phyloP scores from a whole-genome alignment of 2,888 invertebrate genomes.

The Drosophila birchii region DNA sequence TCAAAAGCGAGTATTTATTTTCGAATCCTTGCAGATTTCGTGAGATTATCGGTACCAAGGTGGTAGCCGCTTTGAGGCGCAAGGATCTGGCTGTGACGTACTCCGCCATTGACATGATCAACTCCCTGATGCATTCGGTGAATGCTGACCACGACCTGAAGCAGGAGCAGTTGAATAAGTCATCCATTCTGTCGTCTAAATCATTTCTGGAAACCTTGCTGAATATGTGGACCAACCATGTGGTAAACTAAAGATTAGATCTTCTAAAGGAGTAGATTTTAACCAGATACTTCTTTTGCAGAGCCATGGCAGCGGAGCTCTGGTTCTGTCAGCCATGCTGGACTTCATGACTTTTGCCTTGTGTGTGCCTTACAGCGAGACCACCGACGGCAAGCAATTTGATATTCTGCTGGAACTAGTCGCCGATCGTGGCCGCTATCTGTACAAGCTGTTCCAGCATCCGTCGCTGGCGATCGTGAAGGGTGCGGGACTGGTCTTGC shows the following conservation, averaged over 20 bases:
- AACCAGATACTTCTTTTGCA: slow-evolving; percentile 81
- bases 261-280: no score
- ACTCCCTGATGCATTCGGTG: slow-evolving; percentile 99
- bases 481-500: slow-evolving; percentile 98
- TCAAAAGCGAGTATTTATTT: neutral
- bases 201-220: slow-evolving; percentile 96
- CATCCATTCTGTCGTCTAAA: slow-evolving; percentile 95
- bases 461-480: slow-evolving; percentile 99
- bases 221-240: slow-evolving; percentile 97
- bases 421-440: slow-evolving; percentile 93
- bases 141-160: slow-evolving; percentile 97
- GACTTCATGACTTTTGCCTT: slow-evolving; percentile 99
- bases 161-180: slow-evolving; percentile 99
- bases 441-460: slow-evolving; percentile 94
- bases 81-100: slow-evolving; percentile 96
- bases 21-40: slow-evolving; percentile 89
- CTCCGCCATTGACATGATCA: slow-evolving; percentile 98
- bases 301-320: slow-evolving; percentile 96
- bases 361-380: slow-evolving; percentile 99
- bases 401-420: slow-evolving; percentile 97
- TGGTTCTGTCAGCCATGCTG: slow-evolving; percentile 98
- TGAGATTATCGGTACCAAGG: slow-evolving; percentile 96
- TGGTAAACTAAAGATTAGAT: slow-evolving; percentile 86
- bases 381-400: slow-evolving; percentile 98
- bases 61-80: slow-evolving; percentile 94